phyloP scores from a whole-genome alignment of 2,888 invertebrate genomes.

The Lasioglossum pauxillum region DNA sequence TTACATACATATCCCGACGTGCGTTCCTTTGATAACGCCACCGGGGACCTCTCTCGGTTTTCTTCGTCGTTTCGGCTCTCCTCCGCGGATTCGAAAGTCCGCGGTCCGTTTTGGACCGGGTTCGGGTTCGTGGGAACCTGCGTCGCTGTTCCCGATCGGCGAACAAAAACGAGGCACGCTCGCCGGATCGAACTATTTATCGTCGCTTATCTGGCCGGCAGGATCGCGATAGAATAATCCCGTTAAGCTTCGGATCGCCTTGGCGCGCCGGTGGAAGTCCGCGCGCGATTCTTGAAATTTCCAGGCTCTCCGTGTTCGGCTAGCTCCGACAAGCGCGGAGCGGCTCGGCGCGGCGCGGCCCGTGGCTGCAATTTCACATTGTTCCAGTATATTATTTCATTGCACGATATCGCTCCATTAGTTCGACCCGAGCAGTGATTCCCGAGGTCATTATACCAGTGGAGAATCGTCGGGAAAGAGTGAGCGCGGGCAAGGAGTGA shows the following conservation, averaged over 20 bases:
- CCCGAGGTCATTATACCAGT: conserved; percentile 57
- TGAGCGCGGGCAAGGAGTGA: conserved; percentile 34
- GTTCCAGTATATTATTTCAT: conserved; percentile 63
- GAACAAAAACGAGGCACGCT: background rate
- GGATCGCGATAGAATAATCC: conserved; percentile 19
- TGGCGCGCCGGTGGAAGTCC: background rate
- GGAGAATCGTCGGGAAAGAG: conserved; percentile 61
- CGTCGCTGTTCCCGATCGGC: background rate
- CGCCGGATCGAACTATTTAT: background rate
- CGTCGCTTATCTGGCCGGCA: conserved; percentile 20
- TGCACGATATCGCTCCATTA: conserved; percentile 66
- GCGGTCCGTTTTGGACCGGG: background rate
- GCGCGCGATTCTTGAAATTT: conserved; percentile 40
- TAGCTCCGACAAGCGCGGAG: background rate
- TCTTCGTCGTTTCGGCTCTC: background rate
- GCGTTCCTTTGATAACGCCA: conserved; percentile 14
- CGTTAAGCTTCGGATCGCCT: conserved; percentile 26
- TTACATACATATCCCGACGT: background rate
- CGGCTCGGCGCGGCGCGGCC: conserved; percentile 16
- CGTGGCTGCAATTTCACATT: conserved; percentile 56
- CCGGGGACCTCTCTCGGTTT: background rate
- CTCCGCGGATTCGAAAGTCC: background rate
- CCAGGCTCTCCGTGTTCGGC: background rate
- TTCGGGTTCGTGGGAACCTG: background rate
- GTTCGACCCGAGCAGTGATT: conserved; percentile 62